Evolutionary conservation across 2,888 invertebrate genomes (phyloP).

Genomic region (Anoplius nigerrimus): DNA sequence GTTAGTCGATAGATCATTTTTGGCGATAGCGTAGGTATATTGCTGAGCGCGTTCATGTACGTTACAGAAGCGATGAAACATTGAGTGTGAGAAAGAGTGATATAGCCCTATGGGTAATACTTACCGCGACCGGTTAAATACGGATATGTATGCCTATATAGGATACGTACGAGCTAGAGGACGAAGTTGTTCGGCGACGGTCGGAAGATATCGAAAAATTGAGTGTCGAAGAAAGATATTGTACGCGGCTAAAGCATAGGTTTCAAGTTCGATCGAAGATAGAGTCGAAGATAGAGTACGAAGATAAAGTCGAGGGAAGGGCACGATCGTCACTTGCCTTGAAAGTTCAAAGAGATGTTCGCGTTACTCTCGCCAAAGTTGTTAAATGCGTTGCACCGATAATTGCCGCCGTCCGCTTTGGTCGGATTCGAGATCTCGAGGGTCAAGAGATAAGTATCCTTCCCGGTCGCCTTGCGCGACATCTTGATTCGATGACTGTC

Average conservation of each 20-base stretch:
- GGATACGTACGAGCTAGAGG: too few species aligned
- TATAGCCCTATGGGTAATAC: too few species aligned
- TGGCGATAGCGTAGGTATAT: too few species aligned
- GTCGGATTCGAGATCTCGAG: slow-evolving; percentile 97
- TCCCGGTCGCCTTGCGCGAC: slow-evolving; percentile 90
- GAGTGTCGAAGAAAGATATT: neutral
- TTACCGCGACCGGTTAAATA: too few species aligned
- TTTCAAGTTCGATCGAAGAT: too few species aligned
- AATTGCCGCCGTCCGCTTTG: slow-evolving; percentile 97
- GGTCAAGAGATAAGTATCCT: slow-evolving; percentile 93
- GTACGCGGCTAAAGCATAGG: too few species aligned
- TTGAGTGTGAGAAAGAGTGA: too few species aligned
- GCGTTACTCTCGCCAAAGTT: slow-evolving; percentile 99
- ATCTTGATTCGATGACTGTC: slow-evolving; percentile 93
- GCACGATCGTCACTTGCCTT: slow-evolving; percentile 86
- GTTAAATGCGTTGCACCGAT: slow-evolving; percentile 99
- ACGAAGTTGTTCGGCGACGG: too few species aligned
- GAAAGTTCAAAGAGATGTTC: slow-evolving; percentile 99
- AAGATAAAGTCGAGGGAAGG: neutral
- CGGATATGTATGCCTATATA: too few species aligned
- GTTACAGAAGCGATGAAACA: too few species aligned
- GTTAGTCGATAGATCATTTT: too few species aligned
- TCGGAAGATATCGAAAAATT: neutral
- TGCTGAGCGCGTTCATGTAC: too few species aligned
- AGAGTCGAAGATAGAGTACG: slow-evolving; percentile 1